A percentile compares a stretch with the other conserved stretches of the same genome.
Conservation (phyloP, 2,797 vertebrate species). For the Orientallactaga sibirica region DNA sequence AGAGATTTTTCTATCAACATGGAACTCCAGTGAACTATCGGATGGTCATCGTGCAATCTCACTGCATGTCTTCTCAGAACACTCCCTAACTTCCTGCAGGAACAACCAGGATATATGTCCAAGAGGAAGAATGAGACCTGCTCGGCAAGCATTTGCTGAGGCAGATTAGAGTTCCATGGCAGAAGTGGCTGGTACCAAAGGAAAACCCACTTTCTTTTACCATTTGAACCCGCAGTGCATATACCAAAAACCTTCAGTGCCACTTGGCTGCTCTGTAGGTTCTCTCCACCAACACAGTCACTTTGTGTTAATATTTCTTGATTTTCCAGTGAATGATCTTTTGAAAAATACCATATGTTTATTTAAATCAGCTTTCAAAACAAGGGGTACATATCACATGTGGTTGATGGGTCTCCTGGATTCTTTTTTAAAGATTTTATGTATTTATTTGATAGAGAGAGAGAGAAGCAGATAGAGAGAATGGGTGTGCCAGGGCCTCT, state of each 20-base stretch:
- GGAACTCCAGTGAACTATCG: neutral
- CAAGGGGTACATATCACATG: no score
- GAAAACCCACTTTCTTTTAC: neutral
- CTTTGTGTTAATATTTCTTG: no score
- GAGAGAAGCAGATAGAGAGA: no score
- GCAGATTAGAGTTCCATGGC: neutral
- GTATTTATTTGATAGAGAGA: no score
- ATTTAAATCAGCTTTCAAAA: no score
- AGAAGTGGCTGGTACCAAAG: neutral
- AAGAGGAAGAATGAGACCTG: neutral
- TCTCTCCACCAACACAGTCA: neutral
- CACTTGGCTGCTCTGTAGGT: neutral
- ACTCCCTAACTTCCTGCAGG: neutral
- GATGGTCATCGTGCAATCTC: neutral
- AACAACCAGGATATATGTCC: neutral
- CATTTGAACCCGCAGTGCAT: neutral
- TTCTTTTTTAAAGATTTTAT: no score
- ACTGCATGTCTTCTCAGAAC: neutral
- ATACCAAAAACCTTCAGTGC: neutral
- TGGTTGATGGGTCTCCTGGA: no score
- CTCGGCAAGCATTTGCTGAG: neutral
- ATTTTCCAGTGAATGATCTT: no score
- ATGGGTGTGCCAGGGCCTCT: no score
- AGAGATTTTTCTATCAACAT: neutral
- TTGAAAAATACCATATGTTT: no score